These are phyloP conservation scores for Cepphus grylle DNA, from an alignment of 2,113 vertebrate species.

Conservation along the genomic window DNA sequence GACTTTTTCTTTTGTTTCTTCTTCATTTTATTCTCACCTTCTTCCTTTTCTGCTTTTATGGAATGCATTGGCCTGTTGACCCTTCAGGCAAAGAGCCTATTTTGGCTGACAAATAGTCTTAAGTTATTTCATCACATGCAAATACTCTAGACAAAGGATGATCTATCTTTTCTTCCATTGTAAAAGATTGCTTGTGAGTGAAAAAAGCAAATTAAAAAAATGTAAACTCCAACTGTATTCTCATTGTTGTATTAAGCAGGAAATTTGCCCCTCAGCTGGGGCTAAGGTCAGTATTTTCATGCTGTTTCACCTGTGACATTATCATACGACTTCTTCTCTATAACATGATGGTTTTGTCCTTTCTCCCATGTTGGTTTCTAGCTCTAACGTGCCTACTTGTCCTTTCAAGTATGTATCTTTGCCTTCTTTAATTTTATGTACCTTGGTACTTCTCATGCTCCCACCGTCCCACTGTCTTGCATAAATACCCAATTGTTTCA, in stretches of 20 bases:
- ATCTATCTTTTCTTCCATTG: neutral
- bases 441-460: neutral
- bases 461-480: neutral
- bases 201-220: fast-evolving
- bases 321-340: neutral
- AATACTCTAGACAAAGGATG: neutral
- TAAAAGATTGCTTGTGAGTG: fast-evolving
- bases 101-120: neutral
- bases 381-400: neutral
- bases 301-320: neutral
- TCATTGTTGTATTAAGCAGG: neutral
- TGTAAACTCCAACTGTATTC: neutral
- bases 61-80: neutral
- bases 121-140: neutral
- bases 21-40: neutral
- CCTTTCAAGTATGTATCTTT: neutral
- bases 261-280: neutral
- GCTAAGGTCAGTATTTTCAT: neutral
- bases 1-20: neutral
- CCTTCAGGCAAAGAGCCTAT: neutral
- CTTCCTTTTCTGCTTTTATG: neutral
- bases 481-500: neutral
- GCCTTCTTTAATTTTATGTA: neutral
- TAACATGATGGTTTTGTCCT: neutral
- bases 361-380: neutral